These are phyloP conservation scores for Fragum fragum DNA, from an alignment of 2,888 invertebrate genomes.

Conservation along the genomic window DNA sequence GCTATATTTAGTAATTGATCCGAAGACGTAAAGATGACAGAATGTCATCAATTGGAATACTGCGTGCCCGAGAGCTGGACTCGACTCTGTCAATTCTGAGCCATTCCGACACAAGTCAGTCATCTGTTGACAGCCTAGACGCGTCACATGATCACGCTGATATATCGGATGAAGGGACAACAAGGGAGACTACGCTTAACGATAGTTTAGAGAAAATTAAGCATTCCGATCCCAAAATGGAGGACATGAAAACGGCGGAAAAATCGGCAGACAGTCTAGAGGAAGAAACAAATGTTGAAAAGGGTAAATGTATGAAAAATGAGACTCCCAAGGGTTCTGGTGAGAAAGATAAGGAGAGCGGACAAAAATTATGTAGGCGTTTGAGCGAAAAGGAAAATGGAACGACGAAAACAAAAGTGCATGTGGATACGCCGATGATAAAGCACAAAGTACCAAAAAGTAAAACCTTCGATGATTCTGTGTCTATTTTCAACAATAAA, in stretches of 20 bases:
- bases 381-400: slow-evolving; percentile 1
- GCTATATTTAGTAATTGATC: too few species aligned
- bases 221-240: background rate
- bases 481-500: slow-evolving; percentile 42
- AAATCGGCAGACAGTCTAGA: slow-evolving; percentile 40
- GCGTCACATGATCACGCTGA: slow-evolving; percentile 35
- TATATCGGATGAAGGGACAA: slow-evolving; percentile 35
- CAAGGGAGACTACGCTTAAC: background rate
- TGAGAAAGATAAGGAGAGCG: background rate
- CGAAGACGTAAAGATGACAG: background rate
- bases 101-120: slow-evolving; percentile 34
- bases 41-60: slow-evolving; percentile 23
- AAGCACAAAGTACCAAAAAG: slow-evolving; percentile 58
- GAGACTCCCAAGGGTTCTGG: background rate
- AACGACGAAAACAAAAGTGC: background rate
- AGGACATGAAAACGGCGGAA: background rate
- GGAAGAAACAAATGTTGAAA: background rate
- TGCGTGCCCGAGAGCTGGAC: slow-evolving; percentile 29
- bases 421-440: slow-evolving; percentile 5
- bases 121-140: slow-evolving; percentile 52
- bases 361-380: background rate
- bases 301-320: background rate
- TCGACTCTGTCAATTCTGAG: slow-evolving; percentile 53
- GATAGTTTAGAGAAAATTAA: slow-evolving; percentile 29
- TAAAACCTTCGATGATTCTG: slow-evolving; percentile 58